phyloP scores from a whole-genome alignment of 2,797 vertebrate species.

The Sphenopsis melanotis region DNA sequence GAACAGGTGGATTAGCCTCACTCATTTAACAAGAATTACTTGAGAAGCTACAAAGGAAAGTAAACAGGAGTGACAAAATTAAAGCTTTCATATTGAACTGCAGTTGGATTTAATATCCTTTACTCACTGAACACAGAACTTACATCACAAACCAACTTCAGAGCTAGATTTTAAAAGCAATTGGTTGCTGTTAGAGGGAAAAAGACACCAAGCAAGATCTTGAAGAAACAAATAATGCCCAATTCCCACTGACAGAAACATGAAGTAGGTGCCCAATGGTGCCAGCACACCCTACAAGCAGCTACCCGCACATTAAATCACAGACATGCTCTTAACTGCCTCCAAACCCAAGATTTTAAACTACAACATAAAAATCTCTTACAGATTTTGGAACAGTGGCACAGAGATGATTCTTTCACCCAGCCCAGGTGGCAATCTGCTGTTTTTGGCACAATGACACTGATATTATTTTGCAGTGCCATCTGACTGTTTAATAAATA shows the following conservation, averaged over 20 bases:
- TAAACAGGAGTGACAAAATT: neutral
- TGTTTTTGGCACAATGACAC: neutral
- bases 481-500: neutral
- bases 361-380: neutral
- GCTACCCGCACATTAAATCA: neutral
- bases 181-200: neutral
- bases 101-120: neutral
- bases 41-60: neutral
- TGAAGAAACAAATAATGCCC: neutral
- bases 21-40: neutral
- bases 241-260: neutral
- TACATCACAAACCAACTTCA: neutral
- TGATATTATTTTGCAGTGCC: neutral
- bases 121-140: neutral
- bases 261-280: neutral
- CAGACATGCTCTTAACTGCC: neutral
- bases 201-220: neutral
- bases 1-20: neutral
- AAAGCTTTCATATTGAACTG: neutral
- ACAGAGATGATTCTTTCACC: neutral
- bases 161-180: neutral
- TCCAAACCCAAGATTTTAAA: neutral
- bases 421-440: neutral
- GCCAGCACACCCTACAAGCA: neutral
- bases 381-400: neutral